Conservation (phyloP, 2,888 invertebrate species). For the Coelinius sp. region DNA sequence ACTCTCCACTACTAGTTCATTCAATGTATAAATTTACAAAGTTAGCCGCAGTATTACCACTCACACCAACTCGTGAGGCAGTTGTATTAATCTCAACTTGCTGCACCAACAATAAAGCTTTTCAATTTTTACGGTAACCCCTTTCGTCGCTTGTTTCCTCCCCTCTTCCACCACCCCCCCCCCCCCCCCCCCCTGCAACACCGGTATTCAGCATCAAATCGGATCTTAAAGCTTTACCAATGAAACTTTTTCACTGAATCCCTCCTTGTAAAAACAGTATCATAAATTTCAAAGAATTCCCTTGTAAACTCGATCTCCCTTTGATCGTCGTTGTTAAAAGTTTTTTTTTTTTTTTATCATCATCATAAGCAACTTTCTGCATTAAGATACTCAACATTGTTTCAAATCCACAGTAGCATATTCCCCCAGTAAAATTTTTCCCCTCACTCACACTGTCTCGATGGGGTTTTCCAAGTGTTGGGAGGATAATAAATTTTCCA, state of each 20-base stretch:
- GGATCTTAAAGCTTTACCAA: not conserved
- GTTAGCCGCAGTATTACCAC: not conserved
- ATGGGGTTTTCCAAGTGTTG: not conserved
- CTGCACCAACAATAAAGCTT: slow-evolving; percentile 2
- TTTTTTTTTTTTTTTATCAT: not conserved
- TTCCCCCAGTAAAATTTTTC: not conserved
- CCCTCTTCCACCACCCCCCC: not conserved
- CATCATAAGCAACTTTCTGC: not conserved
- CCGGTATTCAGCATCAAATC: not conserved
- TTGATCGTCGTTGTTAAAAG: slow-evolving; percentile 1
- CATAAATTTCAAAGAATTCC: slow-evolving; percentile 1
- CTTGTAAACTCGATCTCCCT: not conserved
- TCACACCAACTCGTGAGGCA: not conserved
- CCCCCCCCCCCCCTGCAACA: not conserved
- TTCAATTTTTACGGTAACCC: slow-evolving; percentile 1
- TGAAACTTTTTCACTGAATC: not conserved
- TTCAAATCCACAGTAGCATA: not conserved
- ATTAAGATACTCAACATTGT: slow-evolving; percentile 9
- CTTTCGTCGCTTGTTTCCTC: not conserved
- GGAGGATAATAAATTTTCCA: not conserved
- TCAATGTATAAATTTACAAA: not conserved
- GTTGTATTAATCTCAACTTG: slow-evolving; percentile 8
- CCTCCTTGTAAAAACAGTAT: slow-evolving; percentile 10
- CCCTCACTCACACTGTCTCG: not conserved
- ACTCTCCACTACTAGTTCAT: not conserved